phyloP scores from a whole-genome alignment of 1,140 invertebrate genomes.

The Caenorhabditis briggsae region DNA sequence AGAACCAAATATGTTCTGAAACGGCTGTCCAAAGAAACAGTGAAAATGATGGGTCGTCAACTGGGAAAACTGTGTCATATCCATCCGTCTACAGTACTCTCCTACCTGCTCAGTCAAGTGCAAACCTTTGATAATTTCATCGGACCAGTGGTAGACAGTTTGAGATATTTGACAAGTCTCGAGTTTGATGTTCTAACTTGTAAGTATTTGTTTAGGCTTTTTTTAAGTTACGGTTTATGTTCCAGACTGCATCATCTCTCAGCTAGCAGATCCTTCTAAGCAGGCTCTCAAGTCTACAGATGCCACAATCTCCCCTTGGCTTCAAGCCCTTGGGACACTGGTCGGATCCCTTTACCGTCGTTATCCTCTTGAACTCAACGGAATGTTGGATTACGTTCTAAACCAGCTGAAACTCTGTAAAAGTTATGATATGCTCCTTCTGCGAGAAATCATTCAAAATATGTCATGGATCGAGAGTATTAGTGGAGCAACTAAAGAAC shows the following conservation, averaged over 20 bases:
- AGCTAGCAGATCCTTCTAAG: conserved; percentile 83
- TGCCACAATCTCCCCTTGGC: conserved; percentile 93
- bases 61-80: conserved; percentile 97
- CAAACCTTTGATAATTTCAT: conserved; percentile 97
- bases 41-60: conserved; percentile 93
- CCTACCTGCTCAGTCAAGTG: conserved; percentile 92
- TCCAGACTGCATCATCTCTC: conserved; percentile 92
- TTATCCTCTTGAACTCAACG: conserved; percentile 94
- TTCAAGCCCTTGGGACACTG: conserved; percentile 92
- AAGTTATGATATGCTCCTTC: conserved; percentile 83
- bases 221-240: too few relatives aligned
- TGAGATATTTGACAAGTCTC: conserved; percentile 94
- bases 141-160: conserved; percentile 93
- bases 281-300: conserved; percentile 89
- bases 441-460: conserved; percentile 98
- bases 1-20: conserved; percentile 97
- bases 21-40: conserved; percentile 96
- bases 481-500: conserved; percentile 91
- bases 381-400: conserved; percentile 93
- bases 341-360: conserved; percentile 93
- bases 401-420: conserved; percentile 96
- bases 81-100: conserved; percentile 93
- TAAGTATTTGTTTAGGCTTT: conserved; percentile 79
- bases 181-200: conserved; percentile 95
- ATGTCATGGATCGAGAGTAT: conserved; percentile 98